Evolutionary conservation across 2,888 invertebrate species (phyloP).

Genomic region (Augochlorella aurata): DNA sequence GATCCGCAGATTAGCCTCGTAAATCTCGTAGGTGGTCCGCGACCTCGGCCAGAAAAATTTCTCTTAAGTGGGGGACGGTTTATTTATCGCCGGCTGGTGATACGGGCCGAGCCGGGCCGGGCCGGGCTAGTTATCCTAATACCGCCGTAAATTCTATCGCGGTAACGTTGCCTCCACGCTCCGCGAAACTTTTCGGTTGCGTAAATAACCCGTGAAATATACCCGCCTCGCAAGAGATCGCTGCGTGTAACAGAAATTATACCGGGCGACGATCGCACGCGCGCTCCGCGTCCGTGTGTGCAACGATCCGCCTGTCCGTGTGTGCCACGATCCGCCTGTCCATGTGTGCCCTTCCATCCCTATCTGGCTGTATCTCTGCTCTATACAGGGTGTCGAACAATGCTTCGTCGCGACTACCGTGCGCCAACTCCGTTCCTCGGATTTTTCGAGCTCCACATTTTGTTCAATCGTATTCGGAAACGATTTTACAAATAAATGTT

Average conservation of each 20-base stretch:
- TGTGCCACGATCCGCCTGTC: no score
- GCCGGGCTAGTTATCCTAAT: slow-evolving; percentile 57
- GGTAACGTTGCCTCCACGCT: slow-evolving; percentile 18
- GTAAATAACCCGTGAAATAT: slow-evolving; percentile 34
- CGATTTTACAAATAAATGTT: no score
- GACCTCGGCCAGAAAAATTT: slow-evolving; percentile 54
- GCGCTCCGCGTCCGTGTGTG: neutral
- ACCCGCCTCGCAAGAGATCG: neutral
- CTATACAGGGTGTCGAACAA: no score
- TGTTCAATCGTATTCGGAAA: no score
- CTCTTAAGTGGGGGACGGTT: slow-evolving; percentile 47
- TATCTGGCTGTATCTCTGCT: no score
- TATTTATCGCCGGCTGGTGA: slow-evolving; percentile 60
- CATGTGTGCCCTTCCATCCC: no score
- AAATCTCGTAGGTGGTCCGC: slow-evolving; percentile 35
- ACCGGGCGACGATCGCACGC: neutral
- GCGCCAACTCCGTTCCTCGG: no score
- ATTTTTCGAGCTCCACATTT: no score
- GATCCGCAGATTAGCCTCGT: slow-evolving; percentile 51
- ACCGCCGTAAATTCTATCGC: slow-evolving; percentile 56
- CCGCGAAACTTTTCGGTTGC: slow-evolving; percentile 29
- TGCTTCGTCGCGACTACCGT: no score
- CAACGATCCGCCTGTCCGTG: no score
- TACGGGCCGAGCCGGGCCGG: slow-evolving; percentile 14
- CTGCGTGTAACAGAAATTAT: slow-evolving; percentile 2